Conservation (phyloP, 2,797 vertebrate genomes). For the Eulemur mongoz region DNA sequence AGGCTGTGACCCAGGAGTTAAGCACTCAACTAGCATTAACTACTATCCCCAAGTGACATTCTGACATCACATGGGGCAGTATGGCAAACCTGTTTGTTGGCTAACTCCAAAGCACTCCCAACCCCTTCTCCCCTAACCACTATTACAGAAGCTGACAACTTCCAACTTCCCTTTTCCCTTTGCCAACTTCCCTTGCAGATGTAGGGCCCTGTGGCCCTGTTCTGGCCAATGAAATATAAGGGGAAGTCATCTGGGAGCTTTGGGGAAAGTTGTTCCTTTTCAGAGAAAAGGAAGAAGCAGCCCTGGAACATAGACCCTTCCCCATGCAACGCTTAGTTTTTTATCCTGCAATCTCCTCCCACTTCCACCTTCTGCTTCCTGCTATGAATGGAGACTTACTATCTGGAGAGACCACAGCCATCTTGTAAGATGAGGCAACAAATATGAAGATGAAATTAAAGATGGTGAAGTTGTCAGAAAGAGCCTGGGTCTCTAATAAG, state of each 20-base stretch:
- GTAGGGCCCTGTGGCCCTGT: not conserved
- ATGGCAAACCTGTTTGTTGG: no score
- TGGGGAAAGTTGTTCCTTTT: not conserved
- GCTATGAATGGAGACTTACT: not conserved
- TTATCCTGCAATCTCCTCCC: not conserved
- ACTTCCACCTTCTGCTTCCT: not conserved
- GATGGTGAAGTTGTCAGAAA: not conserved
- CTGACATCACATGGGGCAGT: accelerated
- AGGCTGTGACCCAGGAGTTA: not conserved
- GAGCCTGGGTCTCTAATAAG: not conserved
- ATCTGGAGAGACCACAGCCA: not conserved
- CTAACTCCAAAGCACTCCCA: not conserved
- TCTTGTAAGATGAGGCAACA: not conserved
- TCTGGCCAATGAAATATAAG: not conserved
- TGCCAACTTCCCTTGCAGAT: not conserved
- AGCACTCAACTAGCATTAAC: not conserved
- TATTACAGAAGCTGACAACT: not conserved
- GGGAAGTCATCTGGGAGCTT: not conserved
- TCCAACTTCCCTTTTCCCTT: not conserved
- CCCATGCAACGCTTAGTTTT: not conserved
- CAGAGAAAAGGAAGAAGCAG: not conserved
- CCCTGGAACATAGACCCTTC: not conserved
- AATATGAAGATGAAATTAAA: not conserved
- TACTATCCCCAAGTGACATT: not conserved
- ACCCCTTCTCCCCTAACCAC: not conserved